phyloP scores from a whole-genome alignment of 2,113 vertebrate species.

The Malaclemys terrapin region DNA sequence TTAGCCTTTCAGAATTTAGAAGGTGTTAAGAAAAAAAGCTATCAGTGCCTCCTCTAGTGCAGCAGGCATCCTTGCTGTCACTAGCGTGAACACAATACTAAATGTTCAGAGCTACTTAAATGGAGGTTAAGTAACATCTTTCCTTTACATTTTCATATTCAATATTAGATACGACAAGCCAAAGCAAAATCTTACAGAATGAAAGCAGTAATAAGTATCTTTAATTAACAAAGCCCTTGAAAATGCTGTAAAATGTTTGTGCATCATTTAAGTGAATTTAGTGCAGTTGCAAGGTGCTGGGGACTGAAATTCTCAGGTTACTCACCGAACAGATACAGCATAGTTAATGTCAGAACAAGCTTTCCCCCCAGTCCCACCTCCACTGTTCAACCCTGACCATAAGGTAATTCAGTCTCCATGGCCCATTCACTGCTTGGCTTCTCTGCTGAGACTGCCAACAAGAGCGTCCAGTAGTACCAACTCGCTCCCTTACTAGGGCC shows the following conservation, averaged over 20 bases:
- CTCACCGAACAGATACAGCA: neutral
- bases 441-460: neutral
- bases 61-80: neutral
- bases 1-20: neutral
- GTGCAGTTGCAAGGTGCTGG: neutral
- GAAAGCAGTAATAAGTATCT: neutral
- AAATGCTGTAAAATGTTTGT: neutral
- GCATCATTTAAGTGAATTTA: neutral
- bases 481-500: neutral
- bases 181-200: constrained; percentile 14
- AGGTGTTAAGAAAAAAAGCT: neutral
- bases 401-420: neutral
- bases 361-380: neutral
- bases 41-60: neutral
- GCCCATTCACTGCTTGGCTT: neutral
- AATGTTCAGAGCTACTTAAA: constrained; percentile 24
- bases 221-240: neutral
- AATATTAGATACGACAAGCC: neutral
- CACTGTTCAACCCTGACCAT: neutral
- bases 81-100: neutral
- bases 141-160: constrained; percentile 4
- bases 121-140: constrained; percentile 26
- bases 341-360: neutral
- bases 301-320: neutral
- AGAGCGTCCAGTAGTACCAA: neutral